Base-by-base conservation (phyloP, 2,888 invertebrate species). In the Apocheima hispidaria region DNA sequence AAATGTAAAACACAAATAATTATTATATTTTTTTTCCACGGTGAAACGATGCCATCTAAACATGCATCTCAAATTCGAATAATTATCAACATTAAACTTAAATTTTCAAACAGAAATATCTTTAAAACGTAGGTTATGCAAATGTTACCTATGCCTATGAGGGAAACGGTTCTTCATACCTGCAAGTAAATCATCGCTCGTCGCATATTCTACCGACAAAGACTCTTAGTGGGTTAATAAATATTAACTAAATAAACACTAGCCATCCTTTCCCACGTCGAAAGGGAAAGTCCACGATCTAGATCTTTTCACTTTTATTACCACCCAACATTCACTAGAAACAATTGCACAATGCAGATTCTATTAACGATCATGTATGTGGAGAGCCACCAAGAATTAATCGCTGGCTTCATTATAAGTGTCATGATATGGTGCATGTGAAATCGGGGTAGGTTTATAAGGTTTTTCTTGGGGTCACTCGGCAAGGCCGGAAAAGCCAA, bases 331-430 rank as follows among this genome's bases (percentile, higher is more conserved):
- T 65, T 69, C 60, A 46, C 56, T 66, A 46, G 65, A 69, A 67
- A 77, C 72, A 78, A 74, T 74, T 72, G 69, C 72, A 73, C 73
- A 77, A 75, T 74, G 72, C 61, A 71, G 72, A 75, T 76, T 68
- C 63, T 69, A 68, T 72, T 73, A 71, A 68, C 56, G 74, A 68
- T 69, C 50, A 6, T 65, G 64, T 68, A n/a, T n/a, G 62, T 60
- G 53, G 57, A 55, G 26, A 23, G 48, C 60, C 28, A 46, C 44
- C 40, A 53, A 63, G 71, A 74, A 72, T 75, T 73, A 70, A 64
- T 41, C 53, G 61, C 28, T 23, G 30, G 44, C 55, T 60, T 59
- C 64, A n/a, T n/a, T n/a, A n/a, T n/a, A n/a, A n/a, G 54, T 56
- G 54, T 33, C 55, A 58, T 53, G n/a, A 62, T 10, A 6, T 3